Evolutionary conservation across 2,888 invertebrate species (phyloP).

Genomic region (Dromius quadrimaculatus): DNA sequence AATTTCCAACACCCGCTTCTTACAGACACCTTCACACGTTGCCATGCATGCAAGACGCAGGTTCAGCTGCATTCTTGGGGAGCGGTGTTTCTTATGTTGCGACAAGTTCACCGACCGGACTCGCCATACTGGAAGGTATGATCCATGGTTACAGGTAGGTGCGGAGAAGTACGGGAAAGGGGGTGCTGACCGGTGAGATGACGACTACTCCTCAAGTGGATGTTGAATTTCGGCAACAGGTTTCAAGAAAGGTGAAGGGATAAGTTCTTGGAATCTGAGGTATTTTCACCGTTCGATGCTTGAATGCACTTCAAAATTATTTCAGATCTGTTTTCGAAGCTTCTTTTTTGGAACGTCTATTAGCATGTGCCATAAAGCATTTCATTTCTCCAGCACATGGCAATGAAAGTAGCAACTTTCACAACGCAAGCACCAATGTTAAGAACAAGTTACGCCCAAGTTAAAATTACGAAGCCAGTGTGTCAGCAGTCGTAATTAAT

Average conservation of each 20-base stretch:
- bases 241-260: too few species aligned
- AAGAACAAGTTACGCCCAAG: slow-evolving; percentile 8
- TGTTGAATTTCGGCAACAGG: slow-evolving; percentile 13
- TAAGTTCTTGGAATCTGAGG: not conserved
- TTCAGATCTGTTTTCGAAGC: not conserved
- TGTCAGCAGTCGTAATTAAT: slow-evolving; percentile 4
- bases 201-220: too few species aligned
- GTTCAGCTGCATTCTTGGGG: slow-evolving; percentile 38
- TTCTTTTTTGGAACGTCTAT: not conserved
- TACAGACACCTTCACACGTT: slow-evolving; percentile 1
- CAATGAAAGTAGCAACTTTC: slow-evolving; percentile 19
- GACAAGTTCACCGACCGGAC: slow-evolving; percentile 36
- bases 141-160: slow-evolving; percentile 7
- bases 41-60: slow-evolving; percentile 7
- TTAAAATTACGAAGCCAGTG: not conserved
- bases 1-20: not conserved
- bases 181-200: too few species aligned
- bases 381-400: slow-evolving; percentile 3
- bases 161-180: slow-evolving; percentile 1
- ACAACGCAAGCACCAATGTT: not conserved
- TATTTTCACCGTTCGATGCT: too few species aligned
- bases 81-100: slow-evolving; percentile 2
- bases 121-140: not conserved
- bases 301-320: not conserved
- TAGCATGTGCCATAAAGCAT: slow-evolving; percentile 14